A percentile compares a stretch with the other conserved stretches of the same genome.
phyloP scores from a whole-genome alignment of 2,888 invertebrate species.

The Dynastes grantii region DNA sequence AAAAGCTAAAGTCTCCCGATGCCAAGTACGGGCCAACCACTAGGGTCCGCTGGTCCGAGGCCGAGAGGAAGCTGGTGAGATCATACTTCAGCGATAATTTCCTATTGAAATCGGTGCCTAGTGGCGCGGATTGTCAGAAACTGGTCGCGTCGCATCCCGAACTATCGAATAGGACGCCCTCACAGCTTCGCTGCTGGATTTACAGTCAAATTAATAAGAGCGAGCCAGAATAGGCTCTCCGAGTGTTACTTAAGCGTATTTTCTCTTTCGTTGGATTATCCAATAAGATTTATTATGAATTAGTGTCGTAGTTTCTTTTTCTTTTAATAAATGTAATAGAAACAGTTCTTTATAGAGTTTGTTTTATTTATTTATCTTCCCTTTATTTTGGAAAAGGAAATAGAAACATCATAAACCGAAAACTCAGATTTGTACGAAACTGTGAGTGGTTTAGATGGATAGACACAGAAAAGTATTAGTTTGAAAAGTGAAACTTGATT shows the following conservation, averaged over 20 bases:
- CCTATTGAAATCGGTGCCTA: conserved; percentile 4
- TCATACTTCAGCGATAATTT: conserved; percentile 19
- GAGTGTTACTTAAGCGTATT: no score
- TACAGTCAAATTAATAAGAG: conserved; percentile 23
- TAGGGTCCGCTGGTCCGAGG: conserved; percentile 3
- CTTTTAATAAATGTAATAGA: not conserved
- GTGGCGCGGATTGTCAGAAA: conserved; percentile 14
- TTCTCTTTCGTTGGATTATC: not conserved
- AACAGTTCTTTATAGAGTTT: no score
- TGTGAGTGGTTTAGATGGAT: no score
- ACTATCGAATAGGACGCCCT: conserved; percentile 20
- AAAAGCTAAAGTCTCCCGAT: not conserved
- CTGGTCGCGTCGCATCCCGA: not conserved
- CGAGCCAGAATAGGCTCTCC: no score
- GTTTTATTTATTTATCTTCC: no score
- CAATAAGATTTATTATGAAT: not conserved
- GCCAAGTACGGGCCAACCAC: not conserved
- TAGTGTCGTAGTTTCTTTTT: not conserved
- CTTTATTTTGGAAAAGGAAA: no score
- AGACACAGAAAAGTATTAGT: no score
- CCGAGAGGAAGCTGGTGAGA: not conserved
- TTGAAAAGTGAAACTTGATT: no score
- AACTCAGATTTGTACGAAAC: no score
- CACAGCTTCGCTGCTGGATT: conserved; percentile 34
- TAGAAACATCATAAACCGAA: no score